These are phyloP conservation scores for Propithecus coquereli DNA, from an alignment of 2,113 vertebrate species.

Conservation along the genomic window DNA sequence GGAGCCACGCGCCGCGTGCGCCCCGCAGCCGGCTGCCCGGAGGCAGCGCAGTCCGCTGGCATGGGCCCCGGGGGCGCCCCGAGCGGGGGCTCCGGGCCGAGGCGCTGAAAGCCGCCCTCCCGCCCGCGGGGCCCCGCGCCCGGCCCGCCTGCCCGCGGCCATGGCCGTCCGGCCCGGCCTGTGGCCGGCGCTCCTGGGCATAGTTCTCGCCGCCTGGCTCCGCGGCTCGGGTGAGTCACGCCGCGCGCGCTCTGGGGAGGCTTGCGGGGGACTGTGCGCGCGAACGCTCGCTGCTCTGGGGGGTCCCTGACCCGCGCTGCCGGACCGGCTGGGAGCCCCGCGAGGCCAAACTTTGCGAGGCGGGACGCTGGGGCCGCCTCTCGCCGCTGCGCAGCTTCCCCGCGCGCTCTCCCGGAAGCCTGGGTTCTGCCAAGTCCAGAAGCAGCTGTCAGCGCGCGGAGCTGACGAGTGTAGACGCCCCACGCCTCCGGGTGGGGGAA, in stretches of 20 bases:
- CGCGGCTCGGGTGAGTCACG: slow-evolving; percentile 77
- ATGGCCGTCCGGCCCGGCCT: slow-evolving; percentile 75
- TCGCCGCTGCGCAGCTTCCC: slow-evolving; percentile 53
- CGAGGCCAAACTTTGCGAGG: slow-evolving; percentile 74
- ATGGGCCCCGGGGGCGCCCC: slow-evolving; percentile 69
- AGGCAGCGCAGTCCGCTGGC: slow-evolving; percentile 66
- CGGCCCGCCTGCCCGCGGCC: slow-evolving; percentile 50
- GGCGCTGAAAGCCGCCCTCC: slow-evolving; percentile 61
- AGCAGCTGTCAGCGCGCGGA: slow-evolving; percentile 65
- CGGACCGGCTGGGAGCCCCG: slow-evolving; percentile 37
- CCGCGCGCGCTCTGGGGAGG: slow-evolving; percentile 54
- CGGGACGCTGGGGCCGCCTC: slow-evolving; percentile 42
- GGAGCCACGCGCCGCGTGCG: slow-evolving; percentile 70
- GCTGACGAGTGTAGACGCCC: slow-evolving; percentile 62
- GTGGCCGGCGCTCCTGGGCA: slow-evolving; percentile 75
- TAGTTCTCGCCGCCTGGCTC: slow-evolving; percentile 70
- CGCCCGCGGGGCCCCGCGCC: slow-evolving; percentile 59
- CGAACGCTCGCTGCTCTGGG: slow-evolving; percentile 25
- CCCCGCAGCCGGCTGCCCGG: slow-evolving; percentile 57
- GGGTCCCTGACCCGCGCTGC: slow-evolving; percentile 11
- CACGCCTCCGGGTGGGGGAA: slow-evolving; percentile 70
- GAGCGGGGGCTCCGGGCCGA: slow-evolving; percentile 60
- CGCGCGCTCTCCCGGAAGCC: slow-evolving; percentile 66
- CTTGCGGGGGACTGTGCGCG: slow-evolving; percentile 50
- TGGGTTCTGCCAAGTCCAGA: slow-evolving; percentile 70